Conservation (phyloP, 2,113 vertebrate species). For the Fregata magnificens region DNA sequence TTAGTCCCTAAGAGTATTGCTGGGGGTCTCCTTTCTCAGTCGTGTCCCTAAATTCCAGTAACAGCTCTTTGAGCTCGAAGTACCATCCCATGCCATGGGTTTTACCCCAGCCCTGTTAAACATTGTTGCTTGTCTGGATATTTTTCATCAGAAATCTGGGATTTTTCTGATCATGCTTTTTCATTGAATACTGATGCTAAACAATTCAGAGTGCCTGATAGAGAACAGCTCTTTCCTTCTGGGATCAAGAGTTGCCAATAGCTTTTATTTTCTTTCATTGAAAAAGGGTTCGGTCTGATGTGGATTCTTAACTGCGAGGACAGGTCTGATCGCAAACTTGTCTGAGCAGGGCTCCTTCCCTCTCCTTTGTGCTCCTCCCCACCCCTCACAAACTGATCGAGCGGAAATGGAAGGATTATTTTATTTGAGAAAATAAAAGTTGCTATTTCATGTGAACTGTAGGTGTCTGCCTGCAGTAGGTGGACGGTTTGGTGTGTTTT, state of each 20-base stretch:
- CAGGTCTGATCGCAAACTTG: background rate
- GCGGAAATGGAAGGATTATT: conserved; percentile 55
- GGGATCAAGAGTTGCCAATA: conserved; percentile 30
- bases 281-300: background rate
- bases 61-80: background rate
- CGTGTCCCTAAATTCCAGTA: background rate
- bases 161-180: conserved; percentile 33
- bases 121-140: background rate
- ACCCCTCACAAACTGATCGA: background rate
- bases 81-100: background rate
- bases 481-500: background rate
- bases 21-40: background rate
- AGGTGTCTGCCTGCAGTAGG: background rate
- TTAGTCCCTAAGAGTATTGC: background rate
- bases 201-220: conserved; percentile 42
- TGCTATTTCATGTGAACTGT: conserved; percentile 18
- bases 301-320: background rate
- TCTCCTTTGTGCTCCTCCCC: background rate
- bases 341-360: conserved; percentile 4
- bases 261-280: conserved; percentile 48
- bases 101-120: background rate
- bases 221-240: conserved; percentile 33
- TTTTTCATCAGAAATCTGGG: background rate
- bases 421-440: conserved; percentile 62
- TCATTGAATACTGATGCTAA: background rate